These are phyloP conservation scores for Hyles euphorbiae DNA, from an alignment of 1,140 invertebrate species.

Conservation along the genomic window DNA sequence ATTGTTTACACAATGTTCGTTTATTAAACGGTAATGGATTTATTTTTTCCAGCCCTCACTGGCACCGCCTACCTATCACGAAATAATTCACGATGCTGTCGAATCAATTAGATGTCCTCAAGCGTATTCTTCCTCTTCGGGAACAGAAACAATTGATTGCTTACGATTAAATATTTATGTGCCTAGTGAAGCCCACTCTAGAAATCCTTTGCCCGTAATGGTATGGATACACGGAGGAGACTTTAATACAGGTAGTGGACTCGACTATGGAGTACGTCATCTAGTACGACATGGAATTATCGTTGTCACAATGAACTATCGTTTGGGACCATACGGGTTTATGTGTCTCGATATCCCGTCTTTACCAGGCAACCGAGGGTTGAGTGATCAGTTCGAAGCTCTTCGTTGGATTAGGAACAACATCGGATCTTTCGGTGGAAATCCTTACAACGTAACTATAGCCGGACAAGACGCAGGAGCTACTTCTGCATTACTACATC, in stretches of 20 bases:
- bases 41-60: slow-evolving; percentile 42
- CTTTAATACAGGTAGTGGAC: slow-evolving; percentile 42
- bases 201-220: slow-evolving; percentile 54
- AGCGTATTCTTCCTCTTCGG: slow-evolving; percentile 17
- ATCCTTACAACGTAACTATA: slow-evolving; percentile 77
- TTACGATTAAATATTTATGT: slow-evolving; percentile 56
- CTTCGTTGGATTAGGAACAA: slow-evolving; percentile 80
- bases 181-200: slow-evolving; percentile 45
- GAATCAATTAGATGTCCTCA: slow-evolving; percentile 54
- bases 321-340: slow-evolving; percentile 62
- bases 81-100: slow-evolving; percentile 48
- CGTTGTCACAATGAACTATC: slow-evolving; percentile 60
- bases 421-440: slow-evolving; percentile 82
- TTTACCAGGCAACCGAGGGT: slow-evolving; percentile 81
- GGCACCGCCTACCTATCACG: slow-evolving; percentile 35
- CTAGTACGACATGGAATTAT: slow-evolving; percentile 53
- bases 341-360: slow-evolving; percentile 54
- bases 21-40: neutral
- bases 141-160: slow-evolving; percentile 45
- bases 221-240: slow-evolving; percentile 61
- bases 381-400: slow-evolving; percentile 81
- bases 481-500: slow-evolving; percentile 46
- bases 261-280: slow-evolving; percentile 41
- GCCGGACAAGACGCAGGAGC: slow-evolving; percentile 59
- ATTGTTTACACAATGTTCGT: neutral